phyloP scores from a whole-genome alignment of 2,113 vertebrate genomes.

The Saimiri boliviensis region DNA sequence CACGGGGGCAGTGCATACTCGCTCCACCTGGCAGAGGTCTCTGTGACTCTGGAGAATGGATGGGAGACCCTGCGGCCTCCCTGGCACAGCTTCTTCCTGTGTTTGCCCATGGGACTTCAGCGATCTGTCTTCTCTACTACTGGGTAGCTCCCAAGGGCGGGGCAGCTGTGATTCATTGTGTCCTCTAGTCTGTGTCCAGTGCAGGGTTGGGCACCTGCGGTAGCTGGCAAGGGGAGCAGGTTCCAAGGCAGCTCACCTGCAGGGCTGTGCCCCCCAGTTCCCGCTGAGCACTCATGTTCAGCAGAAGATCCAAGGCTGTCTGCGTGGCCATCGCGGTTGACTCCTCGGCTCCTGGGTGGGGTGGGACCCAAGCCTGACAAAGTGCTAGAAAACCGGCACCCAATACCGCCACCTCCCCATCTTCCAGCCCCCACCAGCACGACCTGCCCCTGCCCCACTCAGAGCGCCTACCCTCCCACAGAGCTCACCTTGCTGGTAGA shows the following conservation, averaged over 20 bases:
- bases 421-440: not conserved
- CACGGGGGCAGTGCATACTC: fast-evolving
- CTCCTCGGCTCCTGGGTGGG: conserved; percentile 80
- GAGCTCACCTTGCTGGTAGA: conserved; percentile 92
- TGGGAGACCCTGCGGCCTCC: not conserved
- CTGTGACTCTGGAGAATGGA: not conserved
- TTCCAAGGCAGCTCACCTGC: conserved; percentile 85
- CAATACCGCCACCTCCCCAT: not conserved
- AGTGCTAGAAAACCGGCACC: not conserved
- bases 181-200: not conserved
- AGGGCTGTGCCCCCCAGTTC: conserved; percentile 89
- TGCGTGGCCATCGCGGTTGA: conserved; percentile 91
- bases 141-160: not conserved
- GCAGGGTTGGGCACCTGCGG: not conserved
- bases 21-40: not conserved
- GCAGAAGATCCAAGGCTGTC: conserved; percentile 93
- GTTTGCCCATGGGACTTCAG: not conserved
- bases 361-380: not conserved
- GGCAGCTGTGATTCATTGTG: fast-evolving
- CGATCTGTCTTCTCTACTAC: not conserved
- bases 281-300: conserved; percentile 95
- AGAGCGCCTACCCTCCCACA: fast-evolving
- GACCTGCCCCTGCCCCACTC: fast-evolving
- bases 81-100: not conserved
- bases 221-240: not conserved